These are phyloP conservation scores for Epizoanthus fatuus DNA, from an alignment of 92 coral and sea anemone species.

Conservation along the genomic window DNA sequence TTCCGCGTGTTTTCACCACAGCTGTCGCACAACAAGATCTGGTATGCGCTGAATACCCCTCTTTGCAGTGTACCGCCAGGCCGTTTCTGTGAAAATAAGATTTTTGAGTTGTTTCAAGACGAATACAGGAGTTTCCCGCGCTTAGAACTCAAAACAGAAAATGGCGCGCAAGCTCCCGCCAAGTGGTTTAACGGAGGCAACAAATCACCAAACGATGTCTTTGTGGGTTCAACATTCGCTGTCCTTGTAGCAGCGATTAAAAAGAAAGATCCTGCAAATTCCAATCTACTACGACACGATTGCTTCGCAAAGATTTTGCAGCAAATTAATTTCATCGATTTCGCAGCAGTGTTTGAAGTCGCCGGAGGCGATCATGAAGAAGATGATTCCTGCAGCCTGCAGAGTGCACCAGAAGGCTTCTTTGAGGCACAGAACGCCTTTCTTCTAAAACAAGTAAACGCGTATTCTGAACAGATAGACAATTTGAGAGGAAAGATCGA, in stretches of 20 bases:
- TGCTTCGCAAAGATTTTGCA: constrained; percentile 1
- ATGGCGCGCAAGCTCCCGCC: too few species aligned
- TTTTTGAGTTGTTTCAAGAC: constrained; percentile 4
- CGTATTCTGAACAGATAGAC: too few species aligned
- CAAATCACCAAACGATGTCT: neutral
- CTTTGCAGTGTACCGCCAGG: constrained; percentile 2
- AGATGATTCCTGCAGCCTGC: neutral
- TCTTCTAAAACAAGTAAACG: neutral
- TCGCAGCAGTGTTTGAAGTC: neutral
- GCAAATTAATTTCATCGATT: neutral
- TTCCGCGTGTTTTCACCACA: neutral
- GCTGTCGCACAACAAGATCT: constrained; percentile 1
- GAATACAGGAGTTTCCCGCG: neutral
- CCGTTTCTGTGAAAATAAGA: neutral
- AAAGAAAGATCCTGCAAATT: neutral
- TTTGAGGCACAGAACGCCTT: neutral
- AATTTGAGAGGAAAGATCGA: too few species aligned
- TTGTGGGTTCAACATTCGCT: neutral
- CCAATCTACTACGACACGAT: neutral
- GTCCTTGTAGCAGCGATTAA: neutral
- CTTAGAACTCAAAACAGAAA: too few species aligned
- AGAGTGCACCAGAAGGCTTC: neutral
- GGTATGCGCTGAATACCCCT: neutral
- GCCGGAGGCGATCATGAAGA: neutral
- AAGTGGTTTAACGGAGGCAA: neutral